phyloP scores from a whole-genome alignment of 2,113 vertebrate species.

The Melierax canorus region DNA sequence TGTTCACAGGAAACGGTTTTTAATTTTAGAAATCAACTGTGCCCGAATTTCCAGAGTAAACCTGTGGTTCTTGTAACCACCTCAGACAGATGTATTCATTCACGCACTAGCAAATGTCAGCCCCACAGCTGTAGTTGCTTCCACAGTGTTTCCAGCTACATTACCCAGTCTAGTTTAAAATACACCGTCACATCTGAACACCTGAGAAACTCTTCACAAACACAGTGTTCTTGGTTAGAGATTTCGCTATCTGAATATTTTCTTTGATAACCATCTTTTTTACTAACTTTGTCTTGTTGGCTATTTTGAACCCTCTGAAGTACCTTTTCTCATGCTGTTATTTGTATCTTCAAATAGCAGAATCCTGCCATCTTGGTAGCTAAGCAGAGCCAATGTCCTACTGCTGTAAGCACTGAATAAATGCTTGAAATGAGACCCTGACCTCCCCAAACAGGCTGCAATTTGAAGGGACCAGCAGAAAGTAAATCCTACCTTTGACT shows the following conservation, averaged over 20 bases:
- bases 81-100: background rate
- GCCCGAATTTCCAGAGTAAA: background rate
- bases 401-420: background rate
- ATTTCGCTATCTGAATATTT: background rate
- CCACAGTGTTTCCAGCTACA: background rate
- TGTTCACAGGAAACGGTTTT: background rate
- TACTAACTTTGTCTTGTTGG: background rate
- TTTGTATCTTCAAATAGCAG: background rate
- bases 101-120: background rate
- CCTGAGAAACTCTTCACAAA: background rate
- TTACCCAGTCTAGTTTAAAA: background rate
- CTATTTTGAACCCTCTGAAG: background rate
- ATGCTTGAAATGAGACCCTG: background rate
- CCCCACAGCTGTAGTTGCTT: background rate
- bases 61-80: background rate
- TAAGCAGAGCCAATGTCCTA: background rate
- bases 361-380: background rate
- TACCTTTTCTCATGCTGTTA: background rate
- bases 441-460: background rate
- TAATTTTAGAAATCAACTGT: background rate
- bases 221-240: background rate
- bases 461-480: background rate
- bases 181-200: background rate
- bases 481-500: background rate
- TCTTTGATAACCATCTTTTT: background rate